A percentile compares a stretch with the other conserved stretches of the same genome.
Evolutionary conservation across 2,113 vertebrate species (phyloP).

Genomic region (Dolichotis patagonum): DNA sequence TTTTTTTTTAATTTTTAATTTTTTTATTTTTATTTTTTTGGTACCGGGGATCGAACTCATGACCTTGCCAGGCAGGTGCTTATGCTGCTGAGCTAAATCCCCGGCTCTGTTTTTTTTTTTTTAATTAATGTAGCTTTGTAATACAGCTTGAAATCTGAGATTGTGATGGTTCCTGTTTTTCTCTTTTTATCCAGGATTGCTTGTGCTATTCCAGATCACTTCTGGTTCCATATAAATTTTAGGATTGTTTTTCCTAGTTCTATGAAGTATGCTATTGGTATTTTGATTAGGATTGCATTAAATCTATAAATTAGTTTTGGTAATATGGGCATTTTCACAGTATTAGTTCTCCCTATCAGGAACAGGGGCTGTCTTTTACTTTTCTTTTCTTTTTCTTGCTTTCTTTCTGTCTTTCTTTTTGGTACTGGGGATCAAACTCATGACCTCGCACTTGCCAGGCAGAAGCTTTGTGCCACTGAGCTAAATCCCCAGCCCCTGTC

Average conservation of each 20-base stretch:
- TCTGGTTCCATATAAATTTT: background rate
- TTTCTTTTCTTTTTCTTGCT: no score
- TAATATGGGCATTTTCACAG: background rate
- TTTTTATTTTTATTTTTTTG: no score
- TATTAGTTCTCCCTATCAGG: background rate
- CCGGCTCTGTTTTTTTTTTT: no score
- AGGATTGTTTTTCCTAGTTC: background rate
- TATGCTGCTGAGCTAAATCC: no score
- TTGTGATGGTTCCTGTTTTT: background rate
- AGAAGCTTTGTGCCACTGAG: no score
- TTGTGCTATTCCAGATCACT: background rate
- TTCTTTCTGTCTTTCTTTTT: no score
- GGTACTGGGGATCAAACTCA: no score
- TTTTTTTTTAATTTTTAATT: no score
- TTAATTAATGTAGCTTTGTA: background rate
- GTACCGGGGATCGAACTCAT: no score
- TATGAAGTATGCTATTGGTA: background rate
- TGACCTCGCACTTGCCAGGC: no score
- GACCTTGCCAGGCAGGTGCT: no score
- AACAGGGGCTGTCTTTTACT: background rate
- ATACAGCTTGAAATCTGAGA: background rate
- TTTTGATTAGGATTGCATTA: background rate
- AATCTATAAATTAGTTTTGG: background rate
- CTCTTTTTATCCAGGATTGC: background rate
- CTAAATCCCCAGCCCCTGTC: background rate